Percentiles rank a stretch among this genome's conserved stretches.
phyloP scores from a whole-genome alignment of 2,888 invertebrate species.

The Eupithecia exiguata region DNA sequence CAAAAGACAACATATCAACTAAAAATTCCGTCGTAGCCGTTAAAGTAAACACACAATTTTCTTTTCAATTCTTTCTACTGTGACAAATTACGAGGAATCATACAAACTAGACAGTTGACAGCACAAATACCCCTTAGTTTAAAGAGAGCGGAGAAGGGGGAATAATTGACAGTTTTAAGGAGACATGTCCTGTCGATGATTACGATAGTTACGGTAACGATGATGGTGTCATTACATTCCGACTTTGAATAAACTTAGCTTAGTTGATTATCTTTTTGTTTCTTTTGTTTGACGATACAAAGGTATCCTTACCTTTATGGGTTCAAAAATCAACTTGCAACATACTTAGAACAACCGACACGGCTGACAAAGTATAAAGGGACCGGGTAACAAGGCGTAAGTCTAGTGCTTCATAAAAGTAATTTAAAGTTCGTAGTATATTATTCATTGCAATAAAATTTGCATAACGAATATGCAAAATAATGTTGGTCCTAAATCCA shows the following conservation, averaged over 20 bases:
- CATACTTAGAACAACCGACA: too few relatives aligned
- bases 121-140: neutral
- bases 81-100: neutral
- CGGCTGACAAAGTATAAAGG: neutral
- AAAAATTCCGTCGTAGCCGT: too few relatives aligned
- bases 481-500: slow-evolving; percentile 35
- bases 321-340: too few relatives aligned
- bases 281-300: neutral
- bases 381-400: neutral
- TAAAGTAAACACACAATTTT: slow-evolving; percentile 6
- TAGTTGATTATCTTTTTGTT: neutral
- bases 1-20: neutral
- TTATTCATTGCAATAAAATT: neutral
- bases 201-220: slow-evolving; percentile 31
- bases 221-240: slow-evolving; percentile 27
- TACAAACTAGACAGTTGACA: slow-evolving; percentile 7
- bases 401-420: neutral
- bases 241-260: neutral
- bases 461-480: slow-evolving; percentile 33
- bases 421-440: neutral
- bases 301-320: too few relatives aligned
- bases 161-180: slow-evolving; percentile 27
- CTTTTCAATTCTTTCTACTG: neutral
- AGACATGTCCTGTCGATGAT: slow-evolving; percentile 20
- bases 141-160: neutral